These are phyloP conservation scores for Rhagoletis zephyria DNA, from an alignment of 1,140 invertebrate genomes.

Conservation along the genomic window DNA sequence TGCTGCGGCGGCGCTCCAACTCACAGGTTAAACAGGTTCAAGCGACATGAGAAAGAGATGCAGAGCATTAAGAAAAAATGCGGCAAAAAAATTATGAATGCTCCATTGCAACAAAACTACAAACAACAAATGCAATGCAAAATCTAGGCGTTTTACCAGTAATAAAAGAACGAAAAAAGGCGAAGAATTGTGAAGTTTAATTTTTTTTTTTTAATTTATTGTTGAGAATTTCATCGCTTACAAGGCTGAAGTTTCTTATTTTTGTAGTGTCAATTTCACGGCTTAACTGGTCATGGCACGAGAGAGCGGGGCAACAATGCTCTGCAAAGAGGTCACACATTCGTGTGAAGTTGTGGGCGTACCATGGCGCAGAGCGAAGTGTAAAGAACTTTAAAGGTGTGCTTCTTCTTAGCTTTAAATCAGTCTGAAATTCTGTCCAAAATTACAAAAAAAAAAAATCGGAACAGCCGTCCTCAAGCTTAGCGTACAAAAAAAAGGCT, in stretches of 20 bases:
- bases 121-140: neutral
- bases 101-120: neutral
- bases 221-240: neutral
- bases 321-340: neutral
- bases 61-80: conserved; percentile 7
- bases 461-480: too few relatives aligned
- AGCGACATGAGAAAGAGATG: neutral
- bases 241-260: neutral
- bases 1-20: neutral
- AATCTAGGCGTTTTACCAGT: neutral
- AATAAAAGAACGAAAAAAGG: too few relatives aligned
- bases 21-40: conserved; percentile 42
- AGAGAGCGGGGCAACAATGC: neutral
- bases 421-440: too few relatives aligned
- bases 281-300: neutral
- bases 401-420: too few relatives aligned
- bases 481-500: too few relatives aligned
- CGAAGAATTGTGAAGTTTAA: neutral
- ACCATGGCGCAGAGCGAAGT: neutral
- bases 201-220: neutral
- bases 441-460: too few relatives aligned
- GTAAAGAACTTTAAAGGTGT: too few relatives aligned
- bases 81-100: neutral
- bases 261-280: neutral
- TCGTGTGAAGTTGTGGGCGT: neutral